phyloP scores from a whole-genome alignment of 2,888 invertebrate species.

The Caradrina clavipalpis region DNA sequence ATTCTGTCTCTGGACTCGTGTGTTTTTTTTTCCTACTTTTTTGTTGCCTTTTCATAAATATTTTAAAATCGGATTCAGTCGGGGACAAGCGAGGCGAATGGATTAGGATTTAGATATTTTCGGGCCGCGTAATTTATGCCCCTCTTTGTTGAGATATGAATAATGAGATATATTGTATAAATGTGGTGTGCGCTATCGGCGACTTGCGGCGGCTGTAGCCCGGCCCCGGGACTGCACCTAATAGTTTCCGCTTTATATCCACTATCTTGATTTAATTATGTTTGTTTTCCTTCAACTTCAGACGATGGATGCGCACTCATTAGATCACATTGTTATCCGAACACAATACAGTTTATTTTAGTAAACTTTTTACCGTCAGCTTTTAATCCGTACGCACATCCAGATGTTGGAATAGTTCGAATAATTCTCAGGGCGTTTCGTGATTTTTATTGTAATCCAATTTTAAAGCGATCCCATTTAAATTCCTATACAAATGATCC shows the following conservation, averaged over 20 bases:
- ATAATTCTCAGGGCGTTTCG: conserved; percentile 67
- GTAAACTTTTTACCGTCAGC: conserved; percentile 59
- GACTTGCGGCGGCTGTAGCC: conserved; percentile 58
- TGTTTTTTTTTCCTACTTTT: conserved; percentile 75
- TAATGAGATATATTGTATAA: conserved; percentile 84
- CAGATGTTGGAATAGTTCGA: conserved; percentile 67
- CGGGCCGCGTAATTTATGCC: conserved; percentile 88
- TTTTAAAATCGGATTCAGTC: conserved; percentile 90
- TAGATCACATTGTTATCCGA: conserved; percentile 60
- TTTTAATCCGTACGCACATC: conserved; percentile 55
- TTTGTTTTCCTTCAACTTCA: conserved; percentile 64
- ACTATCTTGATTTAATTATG: conserved; percentile 68
- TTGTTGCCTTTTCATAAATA: conserved; percentile 90
- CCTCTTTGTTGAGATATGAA: conserved; percentile 89
- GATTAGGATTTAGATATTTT: conserved; percentile 91
- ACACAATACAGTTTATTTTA: conserved; percentile 64
- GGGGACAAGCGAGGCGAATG: conserved; percentile 89
- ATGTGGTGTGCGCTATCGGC: conserved; percentile 76
- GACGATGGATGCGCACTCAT: conserved; percentile 67
- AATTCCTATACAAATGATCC: conserved; percentile 85
- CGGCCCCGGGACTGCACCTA: conserved; percentile 66
- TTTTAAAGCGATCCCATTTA: conserved; percentile 81
- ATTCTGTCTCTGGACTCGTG: conserved; percentile 86
- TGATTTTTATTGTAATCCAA: conserved; percentile 79
- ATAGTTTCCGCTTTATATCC: conserved; percentile 75